Conservation (phyloP, 2,888 invertebrate genomes). For the Drosophila fungiperda region DNA sequence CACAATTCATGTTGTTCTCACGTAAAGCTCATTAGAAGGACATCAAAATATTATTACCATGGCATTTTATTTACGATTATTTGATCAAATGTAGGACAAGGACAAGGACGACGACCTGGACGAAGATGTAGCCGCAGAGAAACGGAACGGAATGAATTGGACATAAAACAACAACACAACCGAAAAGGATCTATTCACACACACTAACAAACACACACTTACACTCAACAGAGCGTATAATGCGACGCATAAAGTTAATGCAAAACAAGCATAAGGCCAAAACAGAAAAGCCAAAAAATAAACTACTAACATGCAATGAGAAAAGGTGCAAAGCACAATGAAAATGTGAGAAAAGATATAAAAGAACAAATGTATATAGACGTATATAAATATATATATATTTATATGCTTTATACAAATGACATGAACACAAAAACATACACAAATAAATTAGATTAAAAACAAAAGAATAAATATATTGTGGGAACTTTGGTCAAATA, state of each 20-base stretch:
- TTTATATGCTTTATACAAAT: conserved; percentile 12
- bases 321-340: conserved; percentile 23
- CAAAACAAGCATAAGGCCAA: conserved; percentile 54
- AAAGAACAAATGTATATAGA: background rate
- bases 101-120: conserved; percentile 13
- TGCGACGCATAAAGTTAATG: conserved; percentile 70
- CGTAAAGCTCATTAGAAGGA: conserved; percentile 71
- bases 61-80: conserved; percentile 76
- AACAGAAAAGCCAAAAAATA: conserved; percentile 17
- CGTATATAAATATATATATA: background rate
- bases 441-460: conserved; percentile 8
- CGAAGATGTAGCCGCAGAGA: background rate
- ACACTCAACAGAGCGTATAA: conserved; percentile 52
- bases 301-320: conserved; percentile 21
- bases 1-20: conserved; percentile 70
- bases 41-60: conserved; percentile 76
- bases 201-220: conserved; percentile 6
- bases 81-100: conserved; percentile 67
- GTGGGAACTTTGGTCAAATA: conserved; percentile 7
- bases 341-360: conserved; percentile 24
- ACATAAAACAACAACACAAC: conserved; percentile 24
- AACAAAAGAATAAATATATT: background rate
- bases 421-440: conserved; percentile 20
- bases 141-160: conserved; percentile 2
- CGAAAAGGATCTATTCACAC: conserved; percentile 39